Percentiles rank a stretch among this genome's conserved stretches.
Conservation (phyloP, 2,113 vertebrate genomes). For the Puntigrus tetrazona region DNA sequence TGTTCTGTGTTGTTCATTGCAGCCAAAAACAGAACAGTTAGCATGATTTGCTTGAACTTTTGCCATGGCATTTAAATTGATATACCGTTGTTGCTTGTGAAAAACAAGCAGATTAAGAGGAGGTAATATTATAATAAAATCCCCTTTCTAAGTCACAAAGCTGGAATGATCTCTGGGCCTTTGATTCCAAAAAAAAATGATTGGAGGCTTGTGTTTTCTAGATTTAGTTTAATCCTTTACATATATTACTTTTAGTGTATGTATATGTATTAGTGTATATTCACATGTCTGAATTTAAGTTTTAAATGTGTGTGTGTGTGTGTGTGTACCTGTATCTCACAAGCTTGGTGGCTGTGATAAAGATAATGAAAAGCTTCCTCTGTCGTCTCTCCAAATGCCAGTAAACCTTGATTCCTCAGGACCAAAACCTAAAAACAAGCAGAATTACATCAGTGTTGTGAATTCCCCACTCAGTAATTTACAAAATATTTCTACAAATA, state of each 20-base stretch:
- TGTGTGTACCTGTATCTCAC: conserved; percentile 88
- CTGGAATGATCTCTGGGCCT: neutral
- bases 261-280: conserved; percentile 10
- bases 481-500: neutral
- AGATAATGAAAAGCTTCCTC: conserved; percentile 96
- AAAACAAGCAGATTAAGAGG: too few species aligned
- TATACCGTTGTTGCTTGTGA: too few species aligned
- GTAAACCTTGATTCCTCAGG: conserved; percentile 91
- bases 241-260: neutral
- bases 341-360: conserved; percentile 89
- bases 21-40: too few species aligned
- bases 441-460: neutral
- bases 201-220: neutral
- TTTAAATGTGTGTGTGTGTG: neutral
- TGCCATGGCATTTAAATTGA: too few species aligned
- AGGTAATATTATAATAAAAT: too few species aligned
- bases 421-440: conserved; percentile 82
- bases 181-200: neutral
- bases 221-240: neutral
- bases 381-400: conserved; percentile 89
- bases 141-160: too few species aligned
- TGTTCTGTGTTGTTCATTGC: too few species aligned
- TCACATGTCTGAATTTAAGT: neutral
- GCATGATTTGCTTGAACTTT: too few species aligned
- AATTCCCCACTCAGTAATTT: neutral